A percentile compares a stretch with the other conserved stretches of the same genome.
Conservation (phyloP, 1,140 invertebrate species). For the Drosophila tropicalis region DNA sequence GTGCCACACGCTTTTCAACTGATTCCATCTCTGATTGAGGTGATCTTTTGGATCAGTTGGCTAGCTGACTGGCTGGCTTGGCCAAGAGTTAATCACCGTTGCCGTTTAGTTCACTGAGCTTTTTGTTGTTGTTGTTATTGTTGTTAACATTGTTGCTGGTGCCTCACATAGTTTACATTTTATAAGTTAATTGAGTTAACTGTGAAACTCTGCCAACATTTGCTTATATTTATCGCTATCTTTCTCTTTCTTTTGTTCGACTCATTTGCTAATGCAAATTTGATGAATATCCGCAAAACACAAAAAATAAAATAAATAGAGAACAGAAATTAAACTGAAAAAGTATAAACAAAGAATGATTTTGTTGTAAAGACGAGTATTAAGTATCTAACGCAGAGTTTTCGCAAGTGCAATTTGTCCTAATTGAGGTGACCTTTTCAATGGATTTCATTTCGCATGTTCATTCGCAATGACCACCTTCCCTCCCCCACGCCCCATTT, state of each 20-base stretch:
- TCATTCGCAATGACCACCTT: not conserved
- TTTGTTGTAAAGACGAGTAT: not conserved
- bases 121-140: constrained; percentile 25
- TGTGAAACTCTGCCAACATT: constrained; percentile 64
- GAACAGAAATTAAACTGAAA: not conserved
- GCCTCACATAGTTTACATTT: constrained; percentile 76
- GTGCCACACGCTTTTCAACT: not conserved
- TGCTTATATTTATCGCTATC: constrained; percentile 1
- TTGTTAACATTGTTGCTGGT: constrained; percentile 37
- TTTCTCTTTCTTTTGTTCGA: constrained; percentile 29
- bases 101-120: constrained; percentile 69
- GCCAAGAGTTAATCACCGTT: constrained; percentile 78
- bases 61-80: constrained; percentile 47
- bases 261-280: constrained; percentile 75
- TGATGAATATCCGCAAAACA: constrained; percentile 53
- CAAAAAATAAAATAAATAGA: not conserved
- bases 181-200: constrained; percentile 82
- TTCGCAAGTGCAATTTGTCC: constrained; percentile 10
- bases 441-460: too few relatives aligned
- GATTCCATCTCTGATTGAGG: constrained; percentile 28
- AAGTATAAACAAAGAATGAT: not conserved
- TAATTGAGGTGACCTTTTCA: constrained; percentile 15
- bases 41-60: constrained; percentile 13
- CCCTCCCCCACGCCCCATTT: not conserved
- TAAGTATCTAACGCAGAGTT: constrained; percentile 19